Conservation (phyloP, 2,797 vertebrate genomes). For the Ctenopoma kingsleyae region DNA sequence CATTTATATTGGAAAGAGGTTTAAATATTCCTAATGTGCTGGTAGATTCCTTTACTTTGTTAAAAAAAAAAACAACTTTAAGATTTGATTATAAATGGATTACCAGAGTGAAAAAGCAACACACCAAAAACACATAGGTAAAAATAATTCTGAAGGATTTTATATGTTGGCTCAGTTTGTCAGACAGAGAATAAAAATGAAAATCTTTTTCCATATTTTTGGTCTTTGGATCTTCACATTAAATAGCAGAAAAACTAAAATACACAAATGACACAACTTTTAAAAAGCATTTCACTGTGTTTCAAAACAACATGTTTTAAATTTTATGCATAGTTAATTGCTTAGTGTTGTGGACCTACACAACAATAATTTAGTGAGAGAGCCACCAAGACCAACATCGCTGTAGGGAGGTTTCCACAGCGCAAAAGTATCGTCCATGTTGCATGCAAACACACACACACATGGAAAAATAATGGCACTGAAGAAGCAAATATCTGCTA, state of each 20-base stretch:
- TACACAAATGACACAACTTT: conserved; percentile 17
- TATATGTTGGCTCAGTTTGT: conserved; percentile 48
- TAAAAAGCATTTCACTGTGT: conserved; percentile 25
- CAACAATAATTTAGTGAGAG: conserved; percentile 32
- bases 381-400: conserved; percentile 43
- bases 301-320: conserved; percentile 48
- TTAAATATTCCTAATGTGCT: conserved; percentile 4
- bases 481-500: conserved; percentile 79
- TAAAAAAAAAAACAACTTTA: background rate
- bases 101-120: conserved; percentile 31
- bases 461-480: conserved; percentile 71
- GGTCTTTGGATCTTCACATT: conserved; percentile 17
- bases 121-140: conserved; percentile 13
- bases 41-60: background rate
- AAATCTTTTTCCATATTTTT: conserved; percentile 1
- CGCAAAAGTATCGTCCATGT: conserved; percentile 54
- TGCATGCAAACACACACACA: conserved; percentile 44
- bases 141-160: background rate
- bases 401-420: conserved; percentile 55
- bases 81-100: conserved; percentile 13
- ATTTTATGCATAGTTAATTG: conserved; percentile 46
- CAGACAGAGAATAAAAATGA: conserved; percentile 27
- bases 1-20: background rate
- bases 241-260: conserved; percentile 13
- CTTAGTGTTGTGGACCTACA: conserved; percentile 35